Conservation (phyloP, 2,888 invertebrate species). For the Seira sanloemensis region DNA sequence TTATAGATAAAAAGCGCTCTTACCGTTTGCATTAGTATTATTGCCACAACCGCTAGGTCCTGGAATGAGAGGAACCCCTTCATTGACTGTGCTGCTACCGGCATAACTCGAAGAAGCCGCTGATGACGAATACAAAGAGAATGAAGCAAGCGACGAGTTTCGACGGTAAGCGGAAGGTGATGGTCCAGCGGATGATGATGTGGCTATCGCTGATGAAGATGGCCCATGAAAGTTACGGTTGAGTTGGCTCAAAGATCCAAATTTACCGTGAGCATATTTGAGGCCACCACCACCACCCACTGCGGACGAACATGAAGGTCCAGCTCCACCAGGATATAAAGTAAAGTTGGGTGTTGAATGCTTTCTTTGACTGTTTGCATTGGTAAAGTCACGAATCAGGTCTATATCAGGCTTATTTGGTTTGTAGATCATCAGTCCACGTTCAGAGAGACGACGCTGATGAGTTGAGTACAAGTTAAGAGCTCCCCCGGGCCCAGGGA, state of each 20-base stretch:
- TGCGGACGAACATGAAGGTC: conserved; percentile 42
- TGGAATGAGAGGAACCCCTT: background rate
- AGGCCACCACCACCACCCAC: conserved; percentile 24
- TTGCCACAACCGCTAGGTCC: conserved; percentile 38
- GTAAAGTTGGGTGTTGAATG: conserved; percentile 65
- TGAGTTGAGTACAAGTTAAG: conserved; percentile 70
- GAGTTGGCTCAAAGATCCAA: conserved; percentile 60
- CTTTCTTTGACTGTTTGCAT: conserved; percentile 64
- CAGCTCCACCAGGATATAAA: conserved; percentile 50
- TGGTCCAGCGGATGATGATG: conserved; percentile 53
- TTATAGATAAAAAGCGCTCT: too few species aligned
- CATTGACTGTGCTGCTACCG: conserved; percentile 25
- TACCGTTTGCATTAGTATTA: conserved; percentile 52
- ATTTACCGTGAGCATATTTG: conserved; percentile 57
- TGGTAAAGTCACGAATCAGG: conserved; percentile 72
- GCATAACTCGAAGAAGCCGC: conserved; percentile 17
- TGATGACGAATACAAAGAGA: conserved; percentile 52
- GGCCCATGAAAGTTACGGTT: conserved; percentile 56
- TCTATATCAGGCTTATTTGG: conserved; percentile 73
- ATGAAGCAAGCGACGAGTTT: conserved; percentile 55
- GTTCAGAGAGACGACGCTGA: conserved; percentile 72
- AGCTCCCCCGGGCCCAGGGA: conserved; percentile 58
- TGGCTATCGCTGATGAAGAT: conserved; percentile 13
- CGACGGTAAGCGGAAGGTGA: conserved; percentile 55
- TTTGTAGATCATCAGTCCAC: conserved; percentile 71